Conservation (phyloP, 2,888 invertebrate genomes). For the Seira musarum region DNA sequence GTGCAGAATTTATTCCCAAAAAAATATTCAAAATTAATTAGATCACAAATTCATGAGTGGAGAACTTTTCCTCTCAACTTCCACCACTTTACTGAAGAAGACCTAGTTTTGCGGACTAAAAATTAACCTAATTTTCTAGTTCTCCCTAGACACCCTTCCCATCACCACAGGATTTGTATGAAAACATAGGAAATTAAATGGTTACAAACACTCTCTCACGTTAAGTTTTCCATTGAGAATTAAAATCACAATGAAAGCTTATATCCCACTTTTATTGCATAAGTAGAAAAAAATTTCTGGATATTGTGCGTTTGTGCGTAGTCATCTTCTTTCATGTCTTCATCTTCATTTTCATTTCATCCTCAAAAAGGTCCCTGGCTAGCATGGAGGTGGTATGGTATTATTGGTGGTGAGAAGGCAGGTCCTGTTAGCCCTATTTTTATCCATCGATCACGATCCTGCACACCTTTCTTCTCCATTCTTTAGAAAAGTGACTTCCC, state of each 20-base stretch:
- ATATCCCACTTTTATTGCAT: neutral
- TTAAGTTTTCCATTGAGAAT: slow-evolving; percentile 5
- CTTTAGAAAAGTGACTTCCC: neutral
- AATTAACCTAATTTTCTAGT: slow-evolving; percentile 9
- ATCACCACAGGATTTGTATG: too few species aligned
- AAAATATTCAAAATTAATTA: neutral
- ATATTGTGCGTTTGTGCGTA: neutral
- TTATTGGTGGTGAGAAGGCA: neutral
- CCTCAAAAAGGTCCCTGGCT: neutral
- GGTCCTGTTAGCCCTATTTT: slow-evolving; percentile 39
- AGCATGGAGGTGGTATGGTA: neutral
- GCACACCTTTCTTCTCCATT: neutral
- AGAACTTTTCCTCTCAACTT: slow-evolving; percentile 24
- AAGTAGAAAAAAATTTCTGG: neutral
- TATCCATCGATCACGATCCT: neutral
- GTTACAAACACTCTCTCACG: slow-evolving; percentile 2
- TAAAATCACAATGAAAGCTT: neutral
- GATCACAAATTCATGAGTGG: neutral
- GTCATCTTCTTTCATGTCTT: neutral
- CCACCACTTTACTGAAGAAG: slow-evolving; percentile 20
- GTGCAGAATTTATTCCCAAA: neutral
- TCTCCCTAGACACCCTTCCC: neutral
- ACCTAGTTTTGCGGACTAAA: neutral
- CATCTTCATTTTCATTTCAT: neutral
- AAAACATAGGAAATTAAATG: too few species aligned